Percentiles rank a stretch among this genome's conserved stretches.
Evolutionary conservation across 2,113 vertebrate species (phyloP).

Genomic region (Notarius lentiginosus): DNA sequence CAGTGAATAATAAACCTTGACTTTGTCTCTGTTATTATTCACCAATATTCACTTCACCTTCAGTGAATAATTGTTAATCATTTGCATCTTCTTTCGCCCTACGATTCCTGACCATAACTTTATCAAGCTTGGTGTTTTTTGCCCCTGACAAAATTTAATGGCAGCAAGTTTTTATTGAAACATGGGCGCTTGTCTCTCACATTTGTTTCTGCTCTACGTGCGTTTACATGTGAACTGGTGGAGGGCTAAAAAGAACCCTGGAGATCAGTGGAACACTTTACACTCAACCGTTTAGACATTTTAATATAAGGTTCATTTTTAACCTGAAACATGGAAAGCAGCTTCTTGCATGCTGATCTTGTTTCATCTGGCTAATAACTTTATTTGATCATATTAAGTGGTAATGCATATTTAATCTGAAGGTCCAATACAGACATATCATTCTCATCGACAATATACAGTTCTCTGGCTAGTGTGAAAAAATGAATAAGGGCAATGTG

Average conservation of each 20-base stretch:
- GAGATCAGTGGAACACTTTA: background rate
- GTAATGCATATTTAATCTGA: constrained; percentile 9
- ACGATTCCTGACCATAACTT: background rate
- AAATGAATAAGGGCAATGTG: background rate
- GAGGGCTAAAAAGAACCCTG: background rate
- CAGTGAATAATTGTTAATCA: too few species aligned
- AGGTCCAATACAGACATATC: background rate
- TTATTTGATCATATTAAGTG: background rate
- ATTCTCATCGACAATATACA: too few species aligned
- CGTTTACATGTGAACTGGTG: background rate
- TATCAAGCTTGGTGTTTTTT: background rate
- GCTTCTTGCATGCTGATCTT: background rate
- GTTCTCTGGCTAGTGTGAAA: background rate
- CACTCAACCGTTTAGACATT: background rate
- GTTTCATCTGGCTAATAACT: background rate
- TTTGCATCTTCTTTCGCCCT: too few species aligned
- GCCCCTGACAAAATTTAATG: background rate
- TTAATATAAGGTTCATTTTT: constrained; percentile 7
- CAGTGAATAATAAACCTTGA: too few species aligned
- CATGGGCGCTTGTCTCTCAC: background rate
- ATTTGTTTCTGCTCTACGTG: background rate
- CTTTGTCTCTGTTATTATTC: too few species aligned
- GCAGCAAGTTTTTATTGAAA: background rate
- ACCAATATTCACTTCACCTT: too few species aligned
- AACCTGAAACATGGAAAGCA: background rate